Base-by-base conservation (phyloP, 2,888 invertebrate genomes). In the Drosophila paramelanica region DNA sequence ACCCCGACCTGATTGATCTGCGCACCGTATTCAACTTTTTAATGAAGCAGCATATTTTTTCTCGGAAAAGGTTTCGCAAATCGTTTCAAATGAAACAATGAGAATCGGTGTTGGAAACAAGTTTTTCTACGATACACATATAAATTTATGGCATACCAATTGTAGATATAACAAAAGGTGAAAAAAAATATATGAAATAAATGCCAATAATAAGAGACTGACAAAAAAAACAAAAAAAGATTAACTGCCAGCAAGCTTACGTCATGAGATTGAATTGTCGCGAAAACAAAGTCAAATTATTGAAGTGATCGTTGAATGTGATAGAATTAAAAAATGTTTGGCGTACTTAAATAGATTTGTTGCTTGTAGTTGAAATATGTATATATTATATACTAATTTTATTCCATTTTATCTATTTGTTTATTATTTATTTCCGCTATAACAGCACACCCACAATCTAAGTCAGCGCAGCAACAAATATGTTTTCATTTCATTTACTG, bases 1-100 rank as follows among this genome's bases (percentile, higher is more conserved):
- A 75, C 68, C 68, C 74, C 81, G 75, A 83, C 72, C 69, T 31
- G 62, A 75, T 75, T 75, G 71, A 81, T 77, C 79, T 39, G 39
- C 49, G 20, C 50, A 57, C 36, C 20, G 53, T 39, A 57, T 61
- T 71, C n/a, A 58, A 69, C 50, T 55, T 60, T 56, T 5, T 64
- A 57, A 66, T 67, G 13, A 58, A 67, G 51, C 65, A 52, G 56
- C 7, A 57, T 65, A 49, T 51, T 73, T 71, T 17, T 72, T 74
- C 50, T 58, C 39, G 56, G 66, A 57, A 71, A 81, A 65, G 60
- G 51, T 73, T 77, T 66, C 43, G 80, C 82, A 38, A 76, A 69
- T 47, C 45, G 14, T 49, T 66, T 69, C 60, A 49, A 72, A 56
- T 58, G 49, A 84, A 84, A 74, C 70, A 80, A 65, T 77, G 68